These are phyloP conservation scores for human (Homo sapiens) DNA, from an alignment of 2,113 vertebrate genomes.

Conservation along the genomic window GRCh38 chr2:149347001-149347500, in stretches of 20 bases:
- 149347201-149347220: background rate
- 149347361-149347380: background rate
- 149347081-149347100: background rate
- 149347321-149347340: background rate
- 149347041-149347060: background rate
- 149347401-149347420: background rate
- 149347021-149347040: background rate
- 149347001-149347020: background rate
- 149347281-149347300: background rate
- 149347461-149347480: background rate
- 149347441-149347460: background rate
- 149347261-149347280: background rate
- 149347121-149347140: no score
- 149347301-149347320: background rate
- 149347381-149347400: background rate
- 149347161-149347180: background rate
- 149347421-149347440: background rate
- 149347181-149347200: background rate
- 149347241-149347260: background rate
- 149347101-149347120: background rate
- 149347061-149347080: background rate
- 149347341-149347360: background rate
- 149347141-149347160: background rate
- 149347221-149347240: background rate
- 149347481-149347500: background rate